Evolutionary conservation across 2,888 invertebrate species (phyloP).

Genomic region (Cynaeus angustus): DNA sequence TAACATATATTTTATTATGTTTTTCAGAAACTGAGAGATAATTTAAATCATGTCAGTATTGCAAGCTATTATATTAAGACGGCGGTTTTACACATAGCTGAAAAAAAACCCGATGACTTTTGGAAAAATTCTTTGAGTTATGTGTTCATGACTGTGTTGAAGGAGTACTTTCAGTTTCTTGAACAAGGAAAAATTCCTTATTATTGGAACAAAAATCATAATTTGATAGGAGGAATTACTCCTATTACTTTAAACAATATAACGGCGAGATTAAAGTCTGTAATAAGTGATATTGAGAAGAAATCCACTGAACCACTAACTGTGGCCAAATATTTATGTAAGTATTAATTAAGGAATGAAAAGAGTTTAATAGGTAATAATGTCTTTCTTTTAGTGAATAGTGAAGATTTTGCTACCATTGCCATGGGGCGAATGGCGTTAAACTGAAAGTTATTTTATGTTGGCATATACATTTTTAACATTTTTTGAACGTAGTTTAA

Average conservation of each 20-base stretch:
- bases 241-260: conserved; percentile 13
- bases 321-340: conserved; percentile 31
- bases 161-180: conserved; percentile 68
- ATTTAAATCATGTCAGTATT: conserved; percentile 70
- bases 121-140: conserved; percentile 57
- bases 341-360: too few species aligned
- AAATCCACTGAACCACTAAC: conserved; percentile 8
- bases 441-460: too few species aligned
- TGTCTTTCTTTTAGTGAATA: not conserved
- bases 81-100: conserved; percentile 71
- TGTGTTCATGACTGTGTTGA: conserved; percentile 68
- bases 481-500: too few species aligned
- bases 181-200: conserved; percentile 61
- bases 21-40: conserved; percentile 73
- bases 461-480: too few species aligned
- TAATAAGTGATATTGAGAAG: conserved; percentile 17
- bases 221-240: conserved; percentile 49
- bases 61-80: conserved; percentile 77
- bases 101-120: conserved; percentile 54
- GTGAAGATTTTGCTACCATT: too few species aligned
- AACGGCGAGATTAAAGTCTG: conserved; percentile 14
- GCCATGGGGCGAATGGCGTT: too few species aligned
- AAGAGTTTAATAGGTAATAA: too few species aligned
- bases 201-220: conserved; percentile 68
- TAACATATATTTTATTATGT: conserved; percentile 2